A percentile compares a stretch with the other conserved stretches of the same genome.
These are phyloP conservation scores for Mystacides longicornis DNA, from an alignment of 2,888 invertebrate genomes.

Conservation along the genomic window DNA sequence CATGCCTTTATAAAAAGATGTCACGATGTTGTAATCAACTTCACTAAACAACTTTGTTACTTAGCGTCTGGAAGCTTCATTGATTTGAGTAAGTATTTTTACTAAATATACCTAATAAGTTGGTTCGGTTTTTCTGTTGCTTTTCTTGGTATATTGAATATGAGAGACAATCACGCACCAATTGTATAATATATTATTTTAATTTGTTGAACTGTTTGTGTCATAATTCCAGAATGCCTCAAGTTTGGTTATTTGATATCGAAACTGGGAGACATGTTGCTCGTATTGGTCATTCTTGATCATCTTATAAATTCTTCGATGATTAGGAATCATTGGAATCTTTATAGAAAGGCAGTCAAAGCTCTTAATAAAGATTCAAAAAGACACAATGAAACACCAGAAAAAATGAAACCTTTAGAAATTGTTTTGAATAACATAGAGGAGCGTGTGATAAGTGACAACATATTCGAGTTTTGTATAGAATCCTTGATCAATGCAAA, in stretches of 20 bases:
- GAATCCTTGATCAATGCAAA: conserved; percentile 40
- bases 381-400: conserved; percentile 51
- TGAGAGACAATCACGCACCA: too few relatives aligned
- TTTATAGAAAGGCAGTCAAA: conserved; percentile 67
- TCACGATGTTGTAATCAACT: conserved; percentile 61
- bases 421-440: conserved; percentile 65
- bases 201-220: background rate
- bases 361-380: conserved; percentile 58
- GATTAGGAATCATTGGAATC: conserved; percentile 63
- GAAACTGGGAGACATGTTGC: conserved; percentile 58
- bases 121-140: too few relatives aligned
- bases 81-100: conserved; percentile 37
- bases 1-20: conserved; percentile 63
- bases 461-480: conserved; percentile 57
- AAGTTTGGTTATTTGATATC: conserved; percentile 45
- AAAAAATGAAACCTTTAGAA: conserved; percentile 59
- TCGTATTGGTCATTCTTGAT: conserved; percentile 62
- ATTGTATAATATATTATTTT: too few relatives aligned
- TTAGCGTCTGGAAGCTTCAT: conserved; percentile 50
- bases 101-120: too few relatives aligned
- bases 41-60: conserved; percentile 68
- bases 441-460: conserved; percentile 57
- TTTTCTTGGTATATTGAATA: too few relatives aligned
- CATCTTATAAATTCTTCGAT: conserved; percentile 51
- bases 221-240: conserved; percentile 38